Evolutionary conservation across 2,113 vertebrate genomes (phyloP).

Genomic region (Corynorhinus townsendii): DNA sequence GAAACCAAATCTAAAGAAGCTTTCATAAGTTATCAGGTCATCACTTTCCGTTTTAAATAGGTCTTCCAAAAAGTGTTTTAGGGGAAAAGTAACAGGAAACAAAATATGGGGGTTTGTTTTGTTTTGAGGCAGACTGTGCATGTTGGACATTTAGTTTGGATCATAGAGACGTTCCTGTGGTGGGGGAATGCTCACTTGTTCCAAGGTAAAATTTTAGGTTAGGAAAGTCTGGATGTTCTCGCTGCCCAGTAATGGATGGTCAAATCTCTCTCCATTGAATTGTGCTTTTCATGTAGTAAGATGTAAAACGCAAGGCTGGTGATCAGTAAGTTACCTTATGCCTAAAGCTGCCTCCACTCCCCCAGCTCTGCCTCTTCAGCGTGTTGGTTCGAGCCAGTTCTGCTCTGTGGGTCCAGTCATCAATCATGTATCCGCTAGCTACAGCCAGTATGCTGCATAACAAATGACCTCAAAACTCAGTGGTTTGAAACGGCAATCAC

Average conservation of each 20-base stretch:
- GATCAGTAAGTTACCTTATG: neutral
- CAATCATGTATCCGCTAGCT: neutral
- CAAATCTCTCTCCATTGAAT: neutral
- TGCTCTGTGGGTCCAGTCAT: neutral
- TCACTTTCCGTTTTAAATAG: constrained; percentile 31
- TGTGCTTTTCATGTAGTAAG: neutral
- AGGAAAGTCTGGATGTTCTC: neutral
- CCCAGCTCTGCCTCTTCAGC: neutral
- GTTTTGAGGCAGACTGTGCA: neutral
- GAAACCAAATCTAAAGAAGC: constrained; percentile 22
- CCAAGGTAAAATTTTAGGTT: constrained; percentile 15
- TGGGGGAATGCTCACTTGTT: neutral
- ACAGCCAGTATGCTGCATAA: neutral
- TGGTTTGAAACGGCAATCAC: neutral
- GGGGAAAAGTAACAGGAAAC: constrained; percentile 15
- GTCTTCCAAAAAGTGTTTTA: constrained; percentile 33
- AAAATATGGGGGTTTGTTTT: constrained; percentile 10
- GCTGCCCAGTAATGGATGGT: neutral
- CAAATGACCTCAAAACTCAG: neutral
- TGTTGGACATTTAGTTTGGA: constrained; percentile 29
- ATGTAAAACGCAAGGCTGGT: neutral
- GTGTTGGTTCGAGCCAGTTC: neutral
- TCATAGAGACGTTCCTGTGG: neutral
- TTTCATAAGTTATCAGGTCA: constrained; percentile 35
- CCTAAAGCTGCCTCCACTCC: neutral